Percentiles rank a stretch among this genome's conserved stretches.
These are phyloP conservation scores for Catharus minimus DNA, from an alignment of 2,113 vertebrate genomes.

Conservation along the genomic window DNA sequence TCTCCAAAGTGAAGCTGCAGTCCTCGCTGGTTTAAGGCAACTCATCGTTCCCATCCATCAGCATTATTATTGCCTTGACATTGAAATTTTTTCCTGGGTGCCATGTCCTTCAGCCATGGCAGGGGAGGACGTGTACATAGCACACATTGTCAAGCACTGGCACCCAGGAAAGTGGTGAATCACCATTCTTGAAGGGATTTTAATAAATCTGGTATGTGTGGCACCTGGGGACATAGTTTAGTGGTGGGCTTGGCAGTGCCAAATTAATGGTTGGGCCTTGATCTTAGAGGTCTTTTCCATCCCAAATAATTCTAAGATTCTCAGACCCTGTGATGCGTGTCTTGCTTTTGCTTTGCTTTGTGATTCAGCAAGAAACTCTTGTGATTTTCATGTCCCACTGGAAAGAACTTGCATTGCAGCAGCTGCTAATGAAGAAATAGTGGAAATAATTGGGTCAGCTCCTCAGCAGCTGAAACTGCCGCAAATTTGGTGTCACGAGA, in stretches of 20 bases:
- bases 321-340: not conserved
- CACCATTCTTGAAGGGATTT: not conserved
- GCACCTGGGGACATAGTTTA: not conserved
- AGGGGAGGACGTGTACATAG: not conserved
- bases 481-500: not conserved
- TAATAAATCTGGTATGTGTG: no score
- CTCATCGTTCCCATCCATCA: fast-evolving
- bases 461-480: not conserved
- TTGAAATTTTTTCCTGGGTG: not conserved
- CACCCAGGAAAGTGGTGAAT: not conserved
- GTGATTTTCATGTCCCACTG: not conserved
- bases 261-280: not conserved
- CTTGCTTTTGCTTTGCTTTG: not conserved
- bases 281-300: not conserved
- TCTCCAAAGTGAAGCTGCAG: not conserved
- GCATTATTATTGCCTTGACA: fast-evolving
- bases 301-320: not conserved
- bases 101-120: not conserved
- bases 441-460: not conserved
- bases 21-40: fast-evolving
- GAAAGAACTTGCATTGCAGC: not conserved
- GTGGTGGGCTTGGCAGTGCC: not conserved
- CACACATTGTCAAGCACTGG: not conserved
- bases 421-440: not conserved
- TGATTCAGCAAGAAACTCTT: not conserved